Base-by-base conservation (phyloP, 1,140 invertebrate species). In the Habropoda laboriosa region DNA sequence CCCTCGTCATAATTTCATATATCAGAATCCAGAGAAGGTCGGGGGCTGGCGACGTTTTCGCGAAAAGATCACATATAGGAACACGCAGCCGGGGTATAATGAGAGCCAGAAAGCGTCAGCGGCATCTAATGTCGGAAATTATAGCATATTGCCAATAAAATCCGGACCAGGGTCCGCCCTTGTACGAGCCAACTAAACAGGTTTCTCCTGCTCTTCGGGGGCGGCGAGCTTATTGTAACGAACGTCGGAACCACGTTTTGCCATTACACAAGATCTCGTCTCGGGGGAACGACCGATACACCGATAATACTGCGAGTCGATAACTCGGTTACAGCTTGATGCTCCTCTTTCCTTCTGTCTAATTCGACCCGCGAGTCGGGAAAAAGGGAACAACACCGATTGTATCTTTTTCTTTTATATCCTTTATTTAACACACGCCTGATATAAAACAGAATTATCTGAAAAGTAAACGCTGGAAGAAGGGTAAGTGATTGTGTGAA, bases 91-190 rank as follows among this genome's bases (percentile, higher is more conserved):
- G 85, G 64, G 87, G 73, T 88, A 90, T 93, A 93, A 93, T 93
- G 92, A 93, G 92, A 89, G 74, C 63, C 88, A 86, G 82, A 91
- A 91, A 92, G 92, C 92, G 92, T 93, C 92, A 93, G 91, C 91
- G 87, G 92, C 91, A 88, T 92, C 92, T 93, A 93, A 93, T 93
- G 91, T 92, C 89, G 88, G 91, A 90, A 93, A 93, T 93, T 93
- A 93, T 93, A 92, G 92, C 91, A 93, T 93, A 93, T 93, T 93
- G 92, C 89, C 92, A 93, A 93, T 93, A 93, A 93, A 93, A 93
- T 92, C 89, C 85, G 80, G 85, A 72, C 71, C 77, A 55, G 85
- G 88, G 88, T 83, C 86, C 83, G 85, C 87, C 87, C 88, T 90
- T 86, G 83, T 83, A 74, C 74, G 79, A 89, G 83, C 78, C 88